A percentile compares a stretch with the other conserved stretches of the same genome.
These are phyloP conservation scores for Palythoa heliodiscus DNA, from an alignment of 92 coral and sea anemone genomes.

Conservation along the genomic window DNA sequence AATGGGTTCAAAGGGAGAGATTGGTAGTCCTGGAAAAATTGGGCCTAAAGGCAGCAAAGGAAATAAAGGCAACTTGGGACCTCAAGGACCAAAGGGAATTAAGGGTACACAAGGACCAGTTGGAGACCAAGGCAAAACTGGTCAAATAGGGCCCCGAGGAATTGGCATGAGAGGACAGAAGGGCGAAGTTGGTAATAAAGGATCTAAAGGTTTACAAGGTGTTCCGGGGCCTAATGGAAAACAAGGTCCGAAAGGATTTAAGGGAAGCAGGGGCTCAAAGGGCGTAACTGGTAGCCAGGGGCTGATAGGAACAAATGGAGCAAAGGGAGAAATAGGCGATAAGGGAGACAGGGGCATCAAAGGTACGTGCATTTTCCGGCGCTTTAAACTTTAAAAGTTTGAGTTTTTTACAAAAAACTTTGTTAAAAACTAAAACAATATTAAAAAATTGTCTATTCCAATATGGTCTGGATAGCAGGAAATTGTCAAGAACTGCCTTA, in stretches of 20 bases:
- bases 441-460: too few species aligned
- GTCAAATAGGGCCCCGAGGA: slow-evolving; percentile 7
- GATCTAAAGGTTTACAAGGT: slow-evolving; percentile 1
- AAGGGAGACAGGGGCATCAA: neutral
- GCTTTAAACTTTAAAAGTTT: too few species aligned
- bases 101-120: slow-evolving; percentile 11
- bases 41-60: slow-evolving; percentile 25
- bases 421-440: too few species aligned
- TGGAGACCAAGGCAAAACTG: slow-evolving; percentile 12
- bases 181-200: neutral
- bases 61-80: neutral
- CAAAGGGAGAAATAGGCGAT: neutral
- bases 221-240: neutral
- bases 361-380: neutral
- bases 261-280: neutral
- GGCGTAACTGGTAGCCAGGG: neutral
- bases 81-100: slow-evolving; percentile 5
- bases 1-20: slow-evolving; percentile 15
- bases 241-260: neutral
- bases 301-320: neutral
- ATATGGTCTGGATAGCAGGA: too few species aligned
- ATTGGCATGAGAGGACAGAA: neutral
- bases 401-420: too few species aligned
- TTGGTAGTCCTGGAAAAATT: neutral
- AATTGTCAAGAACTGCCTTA: too few species aligned